Evolutionary conservation across 92 coral and sea anemone genomes (phyloP).

Genomic region (Epizoanthus rinbou): DNA sequence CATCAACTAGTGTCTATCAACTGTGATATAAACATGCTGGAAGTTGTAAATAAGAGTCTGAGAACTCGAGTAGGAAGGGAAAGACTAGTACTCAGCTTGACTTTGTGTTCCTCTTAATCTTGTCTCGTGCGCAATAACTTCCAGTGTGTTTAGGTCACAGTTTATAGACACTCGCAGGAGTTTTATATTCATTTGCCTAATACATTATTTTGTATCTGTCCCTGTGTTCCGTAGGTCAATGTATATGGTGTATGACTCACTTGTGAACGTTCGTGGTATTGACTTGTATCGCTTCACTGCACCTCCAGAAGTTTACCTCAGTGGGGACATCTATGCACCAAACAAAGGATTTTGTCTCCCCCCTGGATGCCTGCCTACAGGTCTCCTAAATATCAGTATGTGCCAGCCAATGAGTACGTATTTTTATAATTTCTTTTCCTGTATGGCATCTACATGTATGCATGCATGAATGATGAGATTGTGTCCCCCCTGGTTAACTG

Average conservation of each 20-base stretch:
- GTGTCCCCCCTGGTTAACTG: too few species aligned
- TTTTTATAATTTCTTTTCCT: background rate
- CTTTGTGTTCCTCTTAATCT: too few species aligned
- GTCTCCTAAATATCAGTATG: conserved; percentile 72
- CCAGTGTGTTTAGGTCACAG: too few species aligned
- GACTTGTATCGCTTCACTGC: conserved; percentile 76
- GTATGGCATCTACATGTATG: background rate
- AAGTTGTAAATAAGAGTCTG: too few species aligned
- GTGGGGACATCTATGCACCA: conserved; percentile 70
- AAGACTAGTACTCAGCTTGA: too few species aligned
- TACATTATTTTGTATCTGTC: too few species aligned
- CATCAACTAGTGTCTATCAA: too few species aligned
- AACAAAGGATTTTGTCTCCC: conserved; percentile 95
- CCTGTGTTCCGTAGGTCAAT: conserved; percentile 62
- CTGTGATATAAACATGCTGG: too few species aligned
- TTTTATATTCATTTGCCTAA: too few species aligned
- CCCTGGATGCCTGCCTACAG: conserved; percentile 73
- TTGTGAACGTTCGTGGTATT: conserved; percentile 65
- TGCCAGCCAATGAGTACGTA: conserved; percentile 86
- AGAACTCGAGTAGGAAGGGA: too few species aligned
- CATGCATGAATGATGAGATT: background rate
- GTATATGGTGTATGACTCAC: conserved; percentile 66
- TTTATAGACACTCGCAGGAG: too few species aligned
- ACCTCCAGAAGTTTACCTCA: conserved; percentile 64
- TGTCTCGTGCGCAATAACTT: too few species aligned